Conservation (phyloP, 2,113 vertebrate genomes). For the Acrocephalus kingi region DNA sequence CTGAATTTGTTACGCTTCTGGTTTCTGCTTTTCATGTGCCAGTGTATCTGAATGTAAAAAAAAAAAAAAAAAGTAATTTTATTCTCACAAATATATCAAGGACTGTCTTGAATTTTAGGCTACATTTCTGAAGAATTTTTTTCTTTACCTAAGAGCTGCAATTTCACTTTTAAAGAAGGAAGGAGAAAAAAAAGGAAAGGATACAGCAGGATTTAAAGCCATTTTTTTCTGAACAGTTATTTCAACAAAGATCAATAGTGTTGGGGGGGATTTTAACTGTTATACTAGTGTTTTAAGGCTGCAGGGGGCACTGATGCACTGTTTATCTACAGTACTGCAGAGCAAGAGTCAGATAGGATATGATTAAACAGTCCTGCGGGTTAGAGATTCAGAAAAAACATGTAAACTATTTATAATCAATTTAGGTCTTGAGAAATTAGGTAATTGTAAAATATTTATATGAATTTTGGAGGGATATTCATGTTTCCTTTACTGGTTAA, state of each 20-base stretch:
- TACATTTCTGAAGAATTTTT: background rate
- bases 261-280: background rate
- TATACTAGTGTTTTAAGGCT: conserved; percentile 9
- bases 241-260: background rate
- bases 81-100: background rate
- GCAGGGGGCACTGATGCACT: conserved; percentile 75
- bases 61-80: background rate
- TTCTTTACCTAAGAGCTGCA: background rate
- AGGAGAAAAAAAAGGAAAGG: background rate
- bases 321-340: background rate
- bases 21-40: background rate
- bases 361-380: conserved; percentile 64
- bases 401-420: conserved; percentile 75
- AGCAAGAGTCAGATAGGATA: conserved; percentile 39
- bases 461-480: conserved; percentile 53
- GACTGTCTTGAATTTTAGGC: background rate
- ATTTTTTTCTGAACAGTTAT: background rate
- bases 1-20: background rate
- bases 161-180: background rate
- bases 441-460: conserved; percentile 74
- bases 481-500: conserved; percentile 63
- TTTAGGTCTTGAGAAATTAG: conserved; percentile 72
- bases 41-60: accelerated
- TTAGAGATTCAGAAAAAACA: conserved; percentile 66
- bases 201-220: background rate